Percentiles rank a stretch among this genome's conserved stretches.
These are phyloP conservation scores for Diachasmimorpha longicaudata DNA, from an alignment of 1,140 invertebrate genomes.

Conservation along the genomic window DNA sequence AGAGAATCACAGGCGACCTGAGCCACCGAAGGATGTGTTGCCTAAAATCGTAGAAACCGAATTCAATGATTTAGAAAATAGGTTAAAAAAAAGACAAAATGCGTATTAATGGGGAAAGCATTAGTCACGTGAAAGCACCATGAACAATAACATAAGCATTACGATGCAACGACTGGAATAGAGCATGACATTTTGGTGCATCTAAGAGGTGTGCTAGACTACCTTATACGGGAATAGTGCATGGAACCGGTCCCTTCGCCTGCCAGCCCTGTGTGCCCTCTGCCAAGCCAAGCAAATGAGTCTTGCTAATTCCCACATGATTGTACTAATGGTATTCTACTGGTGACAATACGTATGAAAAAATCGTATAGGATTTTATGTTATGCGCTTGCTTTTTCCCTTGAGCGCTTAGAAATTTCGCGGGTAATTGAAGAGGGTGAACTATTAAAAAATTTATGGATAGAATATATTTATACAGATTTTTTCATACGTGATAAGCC, in stretches of 20 bases:
- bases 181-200: neutral
- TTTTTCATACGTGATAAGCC: no score
- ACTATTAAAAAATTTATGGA: no score
- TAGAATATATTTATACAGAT: no score
- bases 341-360: no score
- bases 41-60: constrained; percentile 65
- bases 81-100: neutral
- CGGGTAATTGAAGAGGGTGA: no score
- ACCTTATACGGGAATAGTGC: constrained; percentile 28
- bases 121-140: neutral
- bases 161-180: neutral
- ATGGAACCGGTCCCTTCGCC: constrained; percentile 29
- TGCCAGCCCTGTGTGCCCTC: constrained; percentile 29
- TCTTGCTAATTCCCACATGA: neutral
- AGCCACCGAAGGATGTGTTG: constrained; percentile 82
- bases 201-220: constrained; percentile 1
- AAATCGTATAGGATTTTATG: no score
- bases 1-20: constrained; percentile 89
- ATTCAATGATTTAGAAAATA: neutral
- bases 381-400: no score
- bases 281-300: constrained; percentile 26
- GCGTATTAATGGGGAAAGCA: constrained; percentile 5
- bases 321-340: neutral
- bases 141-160: neutral
- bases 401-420: no score